Evolutionary conservation across 2,113 vertebrate genomes (phyloP).

Genomic region (Poecile atricapillus): DNA sequence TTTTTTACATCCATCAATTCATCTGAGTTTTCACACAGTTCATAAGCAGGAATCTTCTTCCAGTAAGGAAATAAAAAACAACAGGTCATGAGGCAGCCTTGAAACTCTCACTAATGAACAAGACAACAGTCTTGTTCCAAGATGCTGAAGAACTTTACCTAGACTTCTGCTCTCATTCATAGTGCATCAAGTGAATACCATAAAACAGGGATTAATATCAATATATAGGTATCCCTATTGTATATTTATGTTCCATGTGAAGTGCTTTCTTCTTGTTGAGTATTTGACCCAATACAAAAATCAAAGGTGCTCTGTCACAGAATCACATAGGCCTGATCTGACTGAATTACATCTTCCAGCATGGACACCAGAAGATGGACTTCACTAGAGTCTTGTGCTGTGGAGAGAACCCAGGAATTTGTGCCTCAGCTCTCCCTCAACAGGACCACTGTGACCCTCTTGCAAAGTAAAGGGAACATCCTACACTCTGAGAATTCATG

Average conservation of each 20-base stretch:
- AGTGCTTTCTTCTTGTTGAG: neutral
- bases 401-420: neutral
- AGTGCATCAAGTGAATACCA: neutral
- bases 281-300: neutral
- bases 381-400: neutral
- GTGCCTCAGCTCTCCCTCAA: neutral
- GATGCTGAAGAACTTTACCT: neutral
- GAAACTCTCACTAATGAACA: neutral
- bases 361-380: neutral
- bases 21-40: neutral
- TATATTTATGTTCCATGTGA: neutral
- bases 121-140: neutral
- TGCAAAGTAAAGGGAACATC: neutral
- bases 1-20: neutral
- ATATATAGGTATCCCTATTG: neutral
- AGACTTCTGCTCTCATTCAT: neutral
- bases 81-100: neutral
- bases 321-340: neutral
- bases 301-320: neutral
- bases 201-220: neutral
- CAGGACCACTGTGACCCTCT: neutral
- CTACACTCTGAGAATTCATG: neutral
- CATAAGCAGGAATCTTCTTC: neutral
- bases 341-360: neutral
- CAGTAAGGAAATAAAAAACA: neutral